Conservation (phyloP, 2,797 vertebrate genomes). For the Micropoecilia bifurca region DNA sequence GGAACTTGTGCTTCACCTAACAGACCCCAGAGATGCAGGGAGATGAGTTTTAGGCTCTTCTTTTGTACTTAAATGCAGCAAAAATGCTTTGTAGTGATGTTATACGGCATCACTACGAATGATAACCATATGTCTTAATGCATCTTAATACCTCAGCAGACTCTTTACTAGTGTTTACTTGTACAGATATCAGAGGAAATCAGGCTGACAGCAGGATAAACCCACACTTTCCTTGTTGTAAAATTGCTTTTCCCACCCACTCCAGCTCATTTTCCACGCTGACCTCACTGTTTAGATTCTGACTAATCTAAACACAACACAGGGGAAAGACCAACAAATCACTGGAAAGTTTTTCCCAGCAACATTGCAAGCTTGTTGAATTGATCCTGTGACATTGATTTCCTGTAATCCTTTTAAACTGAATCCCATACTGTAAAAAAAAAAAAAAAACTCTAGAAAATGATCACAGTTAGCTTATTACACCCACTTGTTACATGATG, state of each 20-base stretch:
- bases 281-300: slow-evolving; percentile 35
- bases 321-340: slow-evolving; percentile 13
- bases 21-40: slow-evolving; percentile 20
- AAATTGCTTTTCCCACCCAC: slow-evolving; percentile 31
- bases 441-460: not conserved
- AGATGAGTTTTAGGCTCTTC: not conserved
- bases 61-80: not conserved
- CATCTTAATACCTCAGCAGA: not conserved
- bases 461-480: not conserved
- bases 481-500: not conserved
- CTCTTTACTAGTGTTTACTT: not conserved
- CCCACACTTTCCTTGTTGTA: slow-evolving; percentile 7
- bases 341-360: slow-evolving; percentile 1
- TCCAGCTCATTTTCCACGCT: slow-evolving; percentile 39
- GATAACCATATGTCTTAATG: not conserved
- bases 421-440: not conserved
- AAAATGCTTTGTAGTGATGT: not conserved
- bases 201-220: not conserved
- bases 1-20: slow-evolving; percentile 6
- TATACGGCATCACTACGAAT: slow-evolving; percentile 9
- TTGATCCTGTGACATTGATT: not conserved
- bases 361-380: not conserved
- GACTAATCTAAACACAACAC: slow-evolving; percentile 2
- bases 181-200: not conserved
- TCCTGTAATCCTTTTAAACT: not conserved